These are phyloP conservation scores for Heptranchias perlo DNA, from an alignment of 2,113 vertebrate species.

Conservation along the genomic window DNA sequence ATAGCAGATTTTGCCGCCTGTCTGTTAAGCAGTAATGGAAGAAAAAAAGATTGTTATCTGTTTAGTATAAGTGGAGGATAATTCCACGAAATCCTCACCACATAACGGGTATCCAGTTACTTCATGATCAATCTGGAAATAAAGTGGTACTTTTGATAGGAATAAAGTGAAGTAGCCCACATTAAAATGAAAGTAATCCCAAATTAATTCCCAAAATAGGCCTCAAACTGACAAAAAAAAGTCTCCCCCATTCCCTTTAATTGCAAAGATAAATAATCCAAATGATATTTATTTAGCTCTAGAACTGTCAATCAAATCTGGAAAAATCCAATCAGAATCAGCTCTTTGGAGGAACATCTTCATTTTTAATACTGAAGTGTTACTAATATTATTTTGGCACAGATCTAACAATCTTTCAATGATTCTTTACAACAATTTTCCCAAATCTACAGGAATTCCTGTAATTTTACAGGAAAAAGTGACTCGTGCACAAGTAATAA, in stretches of 20 bases:
- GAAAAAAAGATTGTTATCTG: not conserved
- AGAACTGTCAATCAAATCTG: not conserved
- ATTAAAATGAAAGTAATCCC: not conserved
- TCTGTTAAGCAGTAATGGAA: not conserved
- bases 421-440: not conserved
- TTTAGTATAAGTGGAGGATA: not conserved
- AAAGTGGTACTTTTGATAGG: not conserved
- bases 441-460: not conserved
- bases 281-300: no score
- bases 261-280: not conserved
- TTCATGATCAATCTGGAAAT: not conserved
- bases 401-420: not conserved
- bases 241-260: not conserved
- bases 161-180: not conserved
- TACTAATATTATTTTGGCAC: not conserved
- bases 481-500: not conserved
- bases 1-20: not conserved
- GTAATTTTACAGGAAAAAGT: not conserved
- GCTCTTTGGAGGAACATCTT: not conserved
- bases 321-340: not conserved
- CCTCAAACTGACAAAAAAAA: not conserved
- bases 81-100: not conserved
- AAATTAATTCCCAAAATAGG: not conserved
- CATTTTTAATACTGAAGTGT: not conserved
- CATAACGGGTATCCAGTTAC: not conserved